Conservation (phyloP, 2,888 invertebrate species). For the Brenthis ino region DNA sequence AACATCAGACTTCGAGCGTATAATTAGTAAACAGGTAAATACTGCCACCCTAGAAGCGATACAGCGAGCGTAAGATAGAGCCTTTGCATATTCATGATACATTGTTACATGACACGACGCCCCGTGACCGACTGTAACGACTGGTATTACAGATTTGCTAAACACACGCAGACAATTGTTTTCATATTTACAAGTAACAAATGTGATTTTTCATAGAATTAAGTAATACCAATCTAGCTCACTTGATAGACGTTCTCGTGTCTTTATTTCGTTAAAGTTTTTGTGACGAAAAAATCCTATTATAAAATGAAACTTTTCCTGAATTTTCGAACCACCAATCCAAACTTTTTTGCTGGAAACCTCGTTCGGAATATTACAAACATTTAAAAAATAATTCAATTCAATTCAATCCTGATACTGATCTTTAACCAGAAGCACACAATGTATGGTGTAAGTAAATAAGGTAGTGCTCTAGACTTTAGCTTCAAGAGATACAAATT, state of each 20-base stretch:
- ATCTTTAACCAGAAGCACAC: too few relatives aligned
- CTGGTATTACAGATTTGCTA: conserved; percentile 7
- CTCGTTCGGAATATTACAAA: too few relatives aligned
- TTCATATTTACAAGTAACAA: background rate
- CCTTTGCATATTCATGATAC: conserved; percentile 48
- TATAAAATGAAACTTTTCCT: too few relatives aligned
- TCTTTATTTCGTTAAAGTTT: too few relatives aligned
- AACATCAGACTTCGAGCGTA: background rate
- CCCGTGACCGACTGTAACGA: conserved; percentile 45
- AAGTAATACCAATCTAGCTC: background rate
- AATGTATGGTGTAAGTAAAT: too few relatives aligned
- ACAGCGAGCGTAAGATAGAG: conserved; percentile 36
- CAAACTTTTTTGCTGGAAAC: too few relatives aligned
- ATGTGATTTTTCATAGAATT: conserved; percentile 4
- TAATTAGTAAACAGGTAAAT: conserved; percentile 12
- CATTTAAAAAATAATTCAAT: too few relatives aligned
- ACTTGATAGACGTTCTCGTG: background rate
- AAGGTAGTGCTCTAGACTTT: too few relatives aligned
- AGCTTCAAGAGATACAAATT: too few relatives aligned
- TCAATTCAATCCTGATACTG: too few relatives aligned
- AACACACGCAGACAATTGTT: conserved; percentile 45
- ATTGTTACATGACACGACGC: conserved; percentile 51
- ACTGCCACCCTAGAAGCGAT: conserved; percentile 20
- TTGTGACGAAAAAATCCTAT: too few relatives aligned
- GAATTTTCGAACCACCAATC: too few relatives aligned